Conservation (phyloP, 1,140 invertebrate species). For the Calliphora vicina region DNA sequence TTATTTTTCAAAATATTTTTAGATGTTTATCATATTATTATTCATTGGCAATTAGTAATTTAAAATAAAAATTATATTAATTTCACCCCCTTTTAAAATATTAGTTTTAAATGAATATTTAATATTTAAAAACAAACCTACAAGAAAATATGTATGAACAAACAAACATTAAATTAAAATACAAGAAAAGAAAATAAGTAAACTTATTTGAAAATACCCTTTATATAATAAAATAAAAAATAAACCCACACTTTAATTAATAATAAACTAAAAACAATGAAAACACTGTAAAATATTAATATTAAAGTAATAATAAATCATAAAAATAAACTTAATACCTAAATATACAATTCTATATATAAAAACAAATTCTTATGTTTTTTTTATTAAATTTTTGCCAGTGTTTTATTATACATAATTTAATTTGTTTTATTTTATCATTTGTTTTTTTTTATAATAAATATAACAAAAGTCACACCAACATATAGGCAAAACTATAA, state of each 20-base stretch:
- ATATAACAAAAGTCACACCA: not conserved
- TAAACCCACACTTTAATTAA: not conserved
- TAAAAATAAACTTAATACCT: constrained; percentile 14
- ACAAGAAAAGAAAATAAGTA: no score
- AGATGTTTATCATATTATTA: not conserved
- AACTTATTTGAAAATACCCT: not conserved
- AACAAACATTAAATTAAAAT: not conserved
- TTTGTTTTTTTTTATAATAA: not conserved
- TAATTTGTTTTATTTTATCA: not conserved
- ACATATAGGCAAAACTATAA: no score
- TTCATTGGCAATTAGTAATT: constrained; percentile 4
- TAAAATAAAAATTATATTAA: not conserved
- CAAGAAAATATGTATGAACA: not conserved
- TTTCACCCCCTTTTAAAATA: not conserved
- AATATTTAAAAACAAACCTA: not conserved
- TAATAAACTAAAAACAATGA: not conserved
- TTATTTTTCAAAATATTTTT: not conserved
- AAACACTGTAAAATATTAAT: constrained; percentile 17
- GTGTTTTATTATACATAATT: not conserved
- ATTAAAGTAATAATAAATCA: constrained; percentile 7
- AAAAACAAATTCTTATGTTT: not conserved
- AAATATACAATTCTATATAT: constrained; percentile 17
- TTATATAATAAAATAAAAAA: constrained; percentile 3
- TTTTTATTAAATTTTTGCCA: not conserved
- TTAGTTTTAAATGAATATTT: not conserved